Evolutionary conservation across 2,888 invertebrate genomes (phyloP), one percentile per base, ranked within the genome.

Genomic region (Sepiola atlantica): DNA sequence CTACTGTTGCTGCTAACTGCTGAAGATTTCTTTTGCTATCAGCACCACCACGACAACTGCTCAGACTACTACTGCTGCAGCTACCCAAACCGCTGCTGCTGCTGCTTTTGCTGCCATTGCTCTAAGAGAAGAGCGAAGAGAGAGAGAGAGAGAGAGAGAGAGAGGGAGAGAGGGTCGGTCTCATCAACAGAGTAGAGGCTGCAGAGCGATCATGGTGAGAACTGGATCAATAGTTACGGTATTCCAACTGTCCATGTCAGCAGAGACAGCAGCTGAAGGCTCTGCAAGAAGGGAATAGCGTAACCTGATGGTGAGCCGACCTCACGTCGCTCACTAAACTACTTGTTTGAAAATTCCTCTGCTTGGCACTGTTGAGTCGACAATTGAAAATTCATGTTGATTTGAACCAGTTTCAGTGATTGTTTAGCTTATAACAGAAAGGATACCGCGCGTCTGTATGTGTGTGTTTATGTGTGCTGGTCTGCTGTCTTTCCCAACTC

Each of bases 161-260:
- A 32, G 35, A 90, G 55, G 54, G 55, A 45, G 92, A 92, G 20
- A 92, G 92, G n/a, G n/a, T n/a, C n/a, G 45, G 28, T 28, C 92
- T 92, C 92, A 35, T 92, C 92, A 92, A 54, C 45, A 92, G 92
- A 55, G 54, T 92, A 16, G 92, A 92, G 54, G 92, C 92, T 92
- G 92, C n/a, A n/a, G 92, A 92, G 55, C 28, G 92, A 92, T 92
- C 92, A 92, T 92, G 92, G 92, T 92, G 92, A 92, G 92, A 92
- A 92, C n/a, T 92, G 55, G 92, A 92, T 92, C 92, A 92, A 92
- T 92, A 92, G 92, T 55, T 55, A 92, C 45, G 55, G 92, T 55
- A 35, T 92, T 92, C 54, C 92, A 92, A 92, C 92, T 55, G 92
- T 92, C 92, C 55, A 55, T 92, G 92, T 45, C 92, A 92, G 92